Percentiles rank a stretch among this genome's conserved stretches.
These are phyloP conservation scores for Deroplatys truncata DNA, from an alignment of 2,888 invertebrate genomes.

Conservation along the genomic window DNA sequence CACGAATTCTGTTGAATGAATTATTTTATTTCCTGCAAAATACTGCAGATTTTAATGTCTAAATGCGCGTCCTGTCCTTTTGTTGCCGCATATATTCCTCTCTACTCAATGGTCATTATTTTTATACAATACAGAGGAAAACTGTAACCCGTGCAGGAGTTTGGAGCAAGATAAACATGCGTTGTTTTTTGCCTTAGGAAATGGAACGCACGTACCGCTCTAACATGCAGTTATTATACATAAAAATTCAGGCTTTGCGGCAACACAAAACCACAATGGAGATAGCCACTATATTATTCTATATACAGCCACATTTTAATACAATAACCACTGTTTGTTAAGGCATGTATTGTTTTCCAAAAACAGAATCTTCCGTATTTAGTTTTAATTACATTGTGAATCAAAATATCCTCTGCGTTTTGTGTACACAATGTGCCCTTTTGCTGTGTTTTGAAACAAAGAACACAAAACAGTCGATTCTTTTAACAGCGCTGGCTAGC, in stretches of 20 bases:
- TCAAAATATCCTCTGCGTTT: neutral
- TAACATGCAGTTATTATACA: neutral
- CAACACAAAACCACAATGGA: neutral
- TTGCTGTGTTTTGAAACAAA: neutral
- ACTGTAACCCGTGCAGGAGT: neutral
- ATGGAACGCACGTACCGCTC: neutral
- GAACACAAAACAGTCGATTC: neutral
- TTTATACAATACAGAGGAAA: neutral
- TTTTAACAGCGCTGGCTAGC: neutral
- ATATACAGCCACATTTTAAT: neutral
- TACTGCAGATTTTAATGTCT: neutral
- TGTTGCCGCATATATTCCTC: neutral
- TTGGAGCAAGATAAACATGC: neutral
- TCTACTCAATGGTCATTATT: neutral
- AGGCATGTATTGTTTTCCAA: neutral
- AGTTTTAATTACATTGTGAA: neutral
- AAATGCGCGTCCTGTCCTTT: neutral
- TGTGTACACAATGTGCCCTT: neutral
- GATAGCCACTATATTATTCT: neutral
- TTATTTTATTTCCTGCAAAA: neutral
- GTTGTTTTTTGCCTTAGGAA: neutral
- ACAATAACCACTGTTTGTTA: neutral
- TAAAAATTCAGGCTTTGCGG: neutral
- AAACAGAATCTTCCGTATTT: neutral
- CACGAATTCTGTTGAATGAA: no score